Conservation (phyloP, 2,113 vertebrate species). For the Rhea americana region DNA sequence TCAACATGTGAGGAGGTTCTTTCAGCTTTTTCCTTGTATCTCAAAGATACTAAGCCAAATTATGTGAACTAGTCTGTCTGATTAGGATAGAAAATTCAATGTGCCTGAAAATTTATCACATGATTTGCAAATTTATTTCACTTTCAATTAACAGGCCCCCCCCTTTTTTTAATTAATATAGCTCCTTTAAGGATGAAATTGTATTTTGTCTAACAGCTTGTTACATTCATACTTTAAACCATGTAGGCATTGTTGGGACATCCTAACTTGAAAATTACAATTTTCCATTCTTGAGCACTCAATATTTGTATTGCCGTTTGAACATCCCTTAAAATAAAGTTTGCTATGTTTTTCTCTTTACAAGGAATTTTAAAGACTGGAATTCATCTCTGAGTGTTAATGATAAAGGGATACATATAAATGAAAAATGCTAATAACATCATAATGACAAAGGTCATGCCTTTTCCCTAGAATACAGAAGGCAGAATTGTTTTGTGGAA, state of each 20-base stretch:
- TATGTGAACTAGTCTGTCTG: neutral
- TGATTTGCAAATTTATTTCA: neutral
- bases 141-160: neutral
- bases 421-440: neutral
- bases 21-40: neutral
- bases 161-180: neutral
- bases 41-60: neutral
- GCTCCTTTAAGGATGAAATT: neutral
- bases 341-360: neutral
- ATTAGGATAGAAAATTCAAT: neutral
- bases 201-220: neutral
- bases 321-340: neutral
- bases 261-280: neutral
- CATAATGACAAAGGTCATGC: neutral
- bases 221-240: neutral
- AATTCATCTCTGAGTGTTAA: neutral
- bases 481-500: neutral
- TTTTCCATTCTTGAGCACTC: neutral
- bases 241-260: neutral
- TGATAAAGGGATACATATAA: neutral
- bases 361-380: neutral
- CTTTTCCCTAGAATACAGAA: neutral
- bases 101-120: neutral
- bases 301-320: neutral
- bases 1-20: neutral